These are phyloP conservation scores for Mactromeris polynyma DNA, from an alignment of 2,888 invertebrate species.

Conservation along the genomic window DNA sequence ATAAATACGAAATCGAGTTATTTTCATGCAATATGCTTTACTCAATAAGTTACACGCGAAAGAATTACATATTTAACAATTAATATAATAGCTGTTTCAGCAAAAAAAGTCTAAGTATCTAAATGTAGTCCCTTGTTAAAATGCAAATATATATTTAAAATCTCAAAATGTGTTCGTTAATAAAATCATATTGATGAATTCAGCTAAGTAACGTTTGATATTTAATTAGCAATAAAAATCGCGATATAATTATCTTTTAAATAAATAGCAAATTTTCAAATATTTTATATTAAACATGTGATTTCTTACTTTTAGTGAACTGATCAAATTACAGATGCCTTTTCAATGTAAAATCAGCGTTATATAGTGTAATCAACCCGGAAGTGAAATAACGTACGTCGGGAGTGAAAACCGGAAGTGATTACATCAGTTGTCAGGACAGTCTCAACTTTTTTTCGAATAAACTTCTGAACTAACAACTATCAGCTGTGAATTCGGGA, in stretches of 20 bases:
- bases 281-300: background rate
- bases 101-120: too few species aligned
- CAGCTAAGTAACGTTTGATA: background rate
- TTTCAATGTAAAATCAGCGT: background rate
- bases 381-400: background rate
- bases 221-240: too few species aligned
- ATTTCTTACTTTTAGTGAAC: background rate
- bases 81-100: too few species aligned
- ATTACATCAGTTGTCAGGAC: constrained; percentile 11
- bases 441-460: too few species aligned
- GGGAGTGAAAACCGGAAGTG: background rate
- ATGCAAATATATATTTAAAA: too few species aligned
- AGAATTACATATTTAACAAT: background rate
- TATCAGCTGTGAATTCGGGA: too few species aligned
- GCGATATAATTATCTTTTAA: background rate
- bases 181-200: background rate
- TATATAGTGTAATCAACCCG: background rate
- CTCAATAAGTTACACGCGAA: too few species aligned
- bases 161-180: too few species aligned
- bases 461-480: too few species aligned
- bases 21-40: too few species aligned
- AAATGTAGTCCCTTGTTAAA: too few species aligned
- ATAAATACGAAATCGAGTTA: too few species aligned
- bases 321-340: background rate
- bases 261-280: background rate